Evolutionary conservation across 2,113 vertebrate genomes (phyloP).

Genomic region (Ophiodon elongatus): DNA sequence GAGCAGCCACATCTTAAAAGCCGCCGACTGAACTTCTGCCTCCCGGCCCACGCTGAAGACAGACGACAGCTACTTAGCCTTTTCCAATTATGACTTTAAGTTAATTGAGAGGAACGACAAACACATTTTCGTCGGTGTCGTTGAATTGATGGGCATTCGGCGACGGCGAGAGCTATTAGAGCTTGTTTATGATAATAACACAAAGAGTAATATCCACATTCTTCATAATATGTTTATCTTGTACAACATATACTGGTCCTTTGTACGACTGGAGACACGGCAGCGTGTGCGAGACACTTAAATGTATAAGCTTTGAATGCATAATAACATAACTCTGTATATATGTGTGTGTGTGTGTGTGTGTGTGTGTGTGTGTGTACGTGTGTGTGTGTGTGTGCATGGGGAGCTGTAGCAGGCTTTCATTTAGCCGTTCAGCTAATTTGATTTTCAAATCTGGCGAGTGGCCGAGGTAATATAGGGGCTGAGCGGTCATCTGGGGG

Average conservation of each 20-base stretch:
- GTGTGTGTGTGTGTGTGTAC: slow-evolving; percentile 11
- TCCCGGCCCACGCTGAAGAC: slow-evolving; percentile 61
- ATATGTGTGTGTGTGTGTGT: background rate
- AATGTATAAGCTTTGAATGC: slow-evolving; percentile 37
- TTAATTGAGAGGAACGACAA: slow-evolving; percentile 75
- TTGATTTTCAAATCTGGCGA: slow-evolving; percentile 75
- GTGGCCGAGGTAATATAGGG: slow-evolving; percentile 58
- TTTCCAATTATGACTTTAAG: slow-evolving; percentile 74
- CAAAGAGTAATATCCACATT: slow-evolving; percentile 51
- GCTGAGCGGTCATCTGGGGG: slow-evolving; percentile 65
- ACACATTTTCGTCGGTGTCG: slow-evolving; percentile 53
- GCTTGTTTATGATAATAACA: slow-evolving; percentile 67
- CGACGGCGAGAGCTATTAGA: slow-evolving; percentile 45
- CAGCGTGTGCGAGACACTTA: slow-evolving; percentile 21
- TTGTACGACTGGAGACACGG: background rate
- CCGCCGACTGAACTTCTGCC: slow-evolving; percentile 48
- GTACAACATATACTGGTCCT: slow-evolving; percentile 28
- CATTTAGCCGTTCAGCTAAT: slow-evolving; percentile 70
- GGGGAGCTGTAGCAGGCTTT: slow-evolving; percentile 63
- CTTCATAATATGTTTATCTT: slow-evolving; percentile 61
- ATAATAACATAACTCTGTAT: background rate
- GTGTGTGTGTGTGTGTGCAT: slow-evolving; percentile 8
- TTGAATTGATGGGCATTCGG: slow-evolving; percentile 55
- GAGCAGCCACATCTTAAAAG: slow-evolving; percentile 57
- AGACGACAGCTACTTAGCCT: slow-evolving; percentile 69